Evolutionary conservation across 2,113 vertebrate genomes (phyloP), one percentile per base, ranked within the genome.

Genomic region (Patagioenas fasciata): DNA sequence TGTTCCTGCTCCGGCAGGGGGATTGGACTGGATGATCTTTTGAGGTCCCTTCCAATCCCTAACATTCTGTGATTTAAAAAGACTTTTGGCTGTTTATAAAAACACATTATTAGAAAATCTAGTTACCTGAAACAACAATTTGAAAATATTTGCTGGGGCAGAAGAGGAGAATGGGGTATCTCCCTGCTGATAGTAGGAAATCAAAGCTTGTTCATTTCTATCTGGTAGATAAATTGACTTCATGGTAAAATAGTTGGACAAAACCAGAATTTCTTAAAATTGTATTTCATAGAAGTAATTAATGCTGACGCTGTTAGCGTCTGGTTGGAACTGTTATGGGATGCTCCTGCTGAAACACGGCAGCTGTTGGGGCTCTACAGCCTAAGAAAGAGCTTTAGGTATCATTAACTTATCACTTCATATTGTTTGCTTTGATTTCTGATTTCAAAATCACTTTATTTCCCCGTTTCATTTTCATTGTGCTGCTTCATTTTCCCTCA

Each of bases 241-340:
- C 3, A 8, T 13, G 9, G 3, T 48, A 38, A 64, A 88, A 60
- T 23, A 58, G 7, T 42, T 34, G 42, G 64, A 32, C 32, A n/a
- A 89, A 51, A 82, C 15, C 2, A 48, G 20, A 53, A 51, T 78
- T 67, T 74, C 6, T 15, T 62, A 31, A 36, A 23, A 5, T 47
- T 73, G 16, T 61, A 0, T 61, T 66, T 75, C 1, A 1, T 26
- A 32, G 5, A 15, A 15, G 13, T 47, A 25, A 18, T 24, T 89
- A 1, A 7, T 31, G 15, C 16, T 15, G 5, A 11, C 20, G 15
- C 4, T 67, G 6, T 36, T 73, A 0, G 0, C 51, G 5, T 32
- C 15, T 42, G 54, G 5, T 29, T 71, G 53, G 79, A 85, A 25
- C 0, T 6, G 13, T 53, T n/a, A 23, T 15, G 32, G 38, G 28